Base-by-base conservation (phyloP, 2,888 invertebrate genomes). In the Caprella mutica region DNA sequence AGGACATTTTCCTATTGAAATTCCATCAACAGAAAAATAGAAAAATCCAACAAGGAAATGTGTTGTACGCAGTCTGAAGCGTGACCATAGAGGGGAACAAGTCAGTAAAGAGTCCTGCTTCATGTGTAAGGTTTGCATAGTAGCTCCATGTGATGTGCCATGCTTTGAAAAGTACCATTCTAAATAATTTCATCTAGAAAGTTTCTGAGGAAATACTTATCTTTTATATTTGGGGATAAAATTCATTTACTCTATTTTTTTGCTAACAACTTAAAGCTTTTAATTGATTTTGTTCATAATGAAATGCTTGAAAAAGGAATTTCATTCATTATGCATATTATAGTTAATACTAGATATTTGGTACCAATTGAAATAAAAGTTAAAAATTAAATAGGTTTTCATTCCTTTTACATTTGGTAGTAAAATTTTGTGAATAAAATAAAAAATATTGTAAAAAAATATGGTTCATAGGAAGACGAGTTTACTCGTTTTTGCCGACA, bases 1-100 rank as follows among this genome's bases (percentile, higher is more conserved):
- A 48, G 27, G 48, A 48, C 48, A 48, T 48, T 48, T 48, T 48
- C 48, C 48, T 27, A 48, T 48, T 26, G 48, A 48, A 40, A 23
- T 40, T 40, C 40, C 40, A 40, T 23, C 40, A 40, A 40, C 40
- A 40, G 40, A 40, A 40, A 48, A 48, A 48, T 27, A 48, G 27
- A 48, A 26, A 26, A 48, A 48, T 48, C 27, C 27, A 23, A 48
- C 48, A 27, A 48, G 27, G 17, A 48, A 48, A 48, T 48, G 48
- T 48, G 43, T 43, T 43, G 26, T 27, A 19, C 21, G 24, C 43
- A 39, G 39, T 39, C 39, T 39, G 39, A 39, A 39, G 19, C 39
- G 9, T 39, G 39, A 9, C 39, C 39, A 39, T 39, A 39, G 39
- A 39, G 39, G 39, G 39, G 19, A 39, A 39, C 39, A 4, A 39